phyloP scores from a whole-genome alignment of 2,797 vertebrate species.

The Brachyalestes nurse region DNA sequence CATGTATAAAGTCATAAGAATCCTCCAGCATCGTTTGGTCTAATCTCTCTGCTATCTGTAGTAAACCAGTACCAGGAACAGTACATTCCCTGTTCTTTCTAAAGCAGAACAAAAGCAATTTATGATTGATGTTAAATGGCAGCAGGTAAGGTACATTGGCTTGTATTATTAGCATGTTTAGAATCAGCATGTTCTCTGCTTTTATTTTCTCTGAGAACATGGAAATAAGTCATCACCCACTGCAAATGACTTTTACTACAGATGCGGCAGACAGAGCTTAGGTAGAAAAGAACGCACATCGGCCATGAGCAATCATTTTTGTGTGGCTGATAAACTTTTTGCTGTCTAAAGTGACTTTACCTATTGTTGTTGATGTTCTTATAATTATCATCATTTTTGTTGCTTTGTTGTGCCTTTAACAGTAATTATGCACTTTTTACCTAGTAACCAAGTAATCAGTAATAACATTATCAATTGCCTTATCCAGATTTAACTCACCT shows the following conservation, averaged over 20 bases:
- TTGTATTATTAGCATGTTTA: neutral
- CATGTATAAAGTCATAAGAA: no score
- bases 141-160: neutral
- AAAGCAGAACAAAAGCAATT: neutral
- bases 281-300: neutral
- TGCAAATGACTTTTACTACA: no score
- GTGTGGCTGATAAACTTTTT: neutral
- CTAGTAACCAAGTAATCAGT: neutral
- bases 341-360: neutral
- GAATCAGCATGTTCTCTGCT: neutral
- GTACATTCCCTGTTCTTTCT: neutral
- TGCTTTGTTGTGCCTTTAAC: no score
- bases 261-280: neutral
- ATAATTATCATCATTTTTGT: no score
- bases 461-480: neutral
- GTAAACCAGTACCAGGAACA: no score
- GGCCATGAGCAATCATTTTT: no score
- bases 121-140: neutral
- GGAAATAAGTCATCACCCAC: no score
- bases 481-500: neutral
- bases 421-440: neutral
- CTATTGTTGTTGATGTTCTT: no score
- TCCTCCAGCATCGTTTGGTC: no score
- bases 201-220: neutral
- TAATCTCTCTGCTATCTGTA: no score